These are phyloP conservation scores for Lerema accius DNA, from an alignment of 1,140 invertebrate species.

Conservation along the genomic window DNA sequence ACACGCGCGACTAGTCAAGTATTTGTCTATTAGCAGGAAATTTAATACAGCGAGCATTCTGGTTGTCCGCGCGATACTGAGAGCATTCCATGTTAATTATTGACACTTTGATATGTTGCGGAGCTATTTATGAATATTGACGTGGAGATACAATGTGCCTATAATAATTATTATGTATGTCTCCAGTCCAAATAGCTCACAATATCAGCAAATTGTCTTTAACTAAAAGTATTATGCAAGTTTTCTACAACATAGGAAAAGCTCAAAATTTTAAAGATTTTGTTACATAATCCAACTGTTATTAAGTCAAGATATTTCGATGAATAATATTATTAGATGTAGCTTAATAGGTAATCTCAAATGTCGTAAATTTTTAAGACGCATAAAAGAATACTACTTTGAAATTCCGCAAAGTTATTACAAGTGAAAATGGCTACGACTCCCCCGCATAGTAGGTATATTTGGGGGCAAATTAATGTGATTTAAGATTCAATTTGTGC, in stretches of 20 bases:
- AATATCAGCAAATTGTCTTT: too few species aligned
- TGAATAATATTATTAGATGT: too few species aligned
- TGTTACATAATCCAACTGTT: too few species aligned
- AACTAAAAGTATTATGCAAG: too few species aligned
- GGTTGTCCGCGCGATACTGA: constrained; percentile 39
- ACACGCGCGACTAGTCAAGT: constrained; percentile 73
- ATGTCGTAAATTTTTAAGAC: too few species aligned
- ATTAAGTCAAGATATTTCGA: too few species aligned
- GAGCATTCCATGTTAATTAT: constrained; percentile 64
- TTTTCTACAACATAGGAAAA: too few species aligned
- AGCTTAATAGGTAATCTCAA: too few species aligned
- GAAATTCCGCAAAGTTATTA: constrained; percentile 1
- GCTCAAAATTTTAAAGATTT: too few species aligned
- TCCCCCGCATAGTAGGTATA: background rate
- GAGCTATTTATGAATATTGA: constrained; percentile 1
- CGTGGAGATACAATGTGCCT: too few species aligned
- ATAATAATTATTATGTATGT: too few species aligned
- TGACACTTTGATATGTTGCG: constrained; percentile 24
- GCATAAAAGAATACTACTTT: background rate
- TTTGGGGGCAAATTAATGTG: constrained; percentile 44
- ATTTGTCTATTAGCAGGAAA: constrained; percentile 78
- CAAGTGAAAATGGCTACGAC: background rate
- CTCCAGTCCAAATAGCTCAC: too few species aligned
- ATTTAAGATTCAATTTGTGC: constrained; percentile 54
- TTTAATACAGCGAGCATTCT: constrained; percentile 74